These are phyloP conservation scores for Apis mellifera DNA, from an alignment of 1,140 invertebrate genomes.

Conservation along the genomic window DNA sequence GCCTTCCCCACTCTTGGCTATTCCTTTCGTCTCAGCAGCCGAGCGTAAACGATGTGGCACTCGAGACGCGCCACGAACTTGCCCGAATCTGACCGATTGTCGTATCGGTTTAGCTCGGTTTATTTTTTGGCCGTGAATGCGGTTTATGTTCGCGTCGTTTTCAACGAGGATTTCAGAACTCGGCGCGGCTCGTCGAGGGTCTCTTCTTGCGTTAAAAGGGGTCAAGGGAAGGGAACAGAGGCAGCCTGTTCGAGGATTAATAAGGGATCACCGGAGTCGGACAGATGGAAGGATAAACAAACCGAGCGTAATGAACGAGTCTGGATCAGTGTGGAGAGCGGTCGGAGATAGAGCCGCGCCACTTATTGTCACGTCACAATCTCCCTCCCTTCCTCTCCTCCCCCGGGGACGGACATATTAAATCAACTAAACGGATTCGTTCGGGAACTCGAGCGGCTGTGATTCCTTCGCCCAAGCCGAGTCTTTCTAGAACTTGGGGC, in stretches of 20 bases:
- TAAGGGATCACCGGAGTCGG: constrained; percentile 68
- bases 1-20: neutral
- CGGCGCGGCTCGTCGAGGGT: constrained; percentile 36
- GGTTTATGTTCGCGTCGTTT: constrained; percentile 56
- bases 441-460: neutral
- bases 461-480: neutral
- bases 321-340: constrained; percentile 47
- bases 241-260: constrained; percentile 62
- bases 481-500: neutral
- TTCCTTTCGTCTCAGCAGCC: constrained; percentile 30
- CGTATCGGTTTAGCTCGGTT: constrained; percentile 10
- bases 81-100: neutral
- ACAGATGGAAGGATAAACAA: constrained; percentile 71
- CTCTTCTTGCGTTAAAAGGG: constrained; percentile 13
- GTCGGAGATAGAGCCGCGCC: constrained; percentile 42
- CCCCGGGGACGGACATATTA: constrained; percentile 54
- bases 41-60: constrained; percentile 19
- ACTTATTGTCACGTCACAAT: constrained; percentile 57
- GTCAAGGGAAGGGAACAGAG: neutral
- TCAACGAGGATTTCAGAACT: constrained; percentile 53
- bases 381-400: constrained; percentile 5
- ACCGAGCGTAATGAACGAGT: constrained; percentile 67
- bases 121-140: constrained; percentile 26
- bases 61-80: constrained; percentile 2
- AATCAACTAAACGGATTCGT: constrained; percentile 45